A percentile compares a stretch with the other conserved stretches of the same genome.
These are phyloP conservation scores for Mirounga angustirostris DNA, from an alignment of 2,113 vertebrate genomes.

Conservation along the genomic window DNA sequence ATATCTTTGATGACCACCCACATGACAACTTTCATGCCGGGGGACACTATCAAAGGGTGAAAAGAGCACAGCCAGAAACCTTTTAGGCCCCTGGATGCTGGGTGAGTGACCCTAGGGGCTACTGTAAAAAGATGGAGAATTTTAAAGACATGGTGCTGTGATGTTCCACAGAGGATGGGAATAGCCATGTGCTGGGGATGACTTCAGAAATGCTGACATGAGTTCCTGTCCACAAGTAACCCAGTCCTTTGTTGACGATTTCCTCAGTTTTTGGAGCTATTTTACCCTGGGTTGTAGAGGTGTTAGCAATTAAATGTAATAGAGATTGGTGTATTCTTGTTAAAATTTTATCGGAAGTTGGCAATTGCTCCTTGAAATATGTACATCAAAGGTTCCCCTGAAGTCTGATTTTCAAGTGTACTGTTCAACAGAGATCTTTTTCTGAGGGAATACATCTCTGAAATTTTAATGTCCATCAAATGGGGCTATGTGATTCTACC, in stretches of 20 bases:
- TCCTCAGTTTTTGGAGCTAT: conserved; percentile 11
- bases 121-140: background rate
- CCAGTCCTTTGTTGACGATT: background rate
- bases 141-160: background rate
- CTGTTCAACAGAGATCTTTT: conserved; percentile 41
- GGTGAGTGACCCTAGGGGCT: background rate
- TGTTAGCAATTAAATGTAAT: conserved; percentile 34
- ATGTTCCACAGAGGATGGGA: background rate
- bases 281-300: background rate
- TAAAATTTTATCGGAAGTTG: conserved; percentile 65
- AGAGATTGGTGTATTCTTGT: conserved; percentile 39
- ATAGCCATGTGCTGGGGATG: background rate
- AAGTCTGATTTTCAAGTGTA: conserved; percentile 32
- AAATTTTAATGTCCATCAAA: conserved; percentile 65
- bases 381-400: background rate
- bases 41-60: background rate
- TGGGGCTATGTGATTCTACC: conserved; percentile 22
- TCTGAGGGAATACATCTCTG: conserved; percentile 30
- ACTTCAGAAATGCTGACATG: conserved; percentile 7
- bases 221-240: background rate
- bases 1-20: background rate
- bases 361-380: conserved; percentile 47
- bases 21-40: background rate
- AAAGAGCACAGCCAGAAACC: background rate
- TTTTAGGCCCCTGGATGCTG: background rate